A percentile compares a stretch with the other conserved stretches of the same genome.
These are phyloP conservation scores for Paguma larvata DNA, from an alignment of 2,797 vertebrate species.

Conservation along the genomic window DNA sequence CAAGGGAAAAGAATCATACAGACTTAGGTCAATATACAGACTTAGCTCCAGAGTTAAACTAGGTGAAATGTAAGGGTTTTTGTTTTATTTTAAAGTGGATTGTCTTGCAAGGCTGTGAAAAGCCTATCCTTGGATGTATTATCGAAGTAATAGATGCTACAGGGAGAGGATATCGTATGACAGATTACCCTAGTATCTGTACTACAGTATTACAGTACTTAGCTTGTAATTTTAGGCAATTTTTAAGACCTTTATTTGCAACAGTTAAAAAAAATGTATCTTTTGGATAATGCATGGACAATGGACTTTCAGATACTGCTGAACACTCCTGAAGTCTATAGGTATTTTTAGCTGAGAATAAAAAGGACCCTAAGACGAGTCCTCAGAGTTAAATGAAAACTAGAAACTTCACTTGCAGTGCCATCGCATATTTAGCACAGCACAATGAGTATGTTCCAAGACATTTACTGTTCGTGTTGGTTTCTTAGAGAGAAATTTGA, in stretches of 20 bases:
- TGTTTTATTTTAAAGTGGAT: not conserved
- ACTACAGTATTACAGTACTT: no score
- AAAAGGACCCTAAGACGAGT: not conserved
- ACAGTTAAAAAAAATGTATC: not conserved
- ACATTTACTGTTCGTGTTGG: constrained; percentile 48
- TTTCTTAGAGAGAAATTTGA: constrained; percentile 80
- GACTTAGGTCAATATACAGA: not conserved
- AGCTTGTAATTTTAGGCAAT: constrained; percentile 2
- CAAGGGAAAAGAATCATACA: not conserved
- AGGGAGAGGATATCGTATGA: not conserved
- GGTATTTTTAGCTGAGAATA: constrained; percentile 26
- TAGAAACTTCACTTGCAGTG: constrained; percentile 35
- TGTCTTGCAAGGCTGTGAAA: not conserved
- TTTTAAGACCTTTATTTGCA: constrained; percentile 33
- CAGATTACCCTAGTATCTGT: not conserved
- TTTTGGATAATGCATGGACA: not conserved
- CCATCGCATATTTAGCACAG: not conserved
- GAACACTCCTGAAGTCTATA: not conserved
- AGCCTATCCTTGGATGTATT: not conserved
- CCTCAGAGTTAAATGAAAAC: not conserved
- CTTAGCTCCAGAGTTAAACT: not conserved
- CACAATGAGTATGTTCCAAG: constrained; percentile 29
- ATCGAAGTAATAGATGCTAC: not conserved
- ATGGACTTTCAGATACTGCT: not conserved
- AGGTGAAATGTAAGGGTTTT: not conserved